Conservation (phyloP, 2,888 invertebrate genomes). For the Leptarthrus brevirostris region DNA sequence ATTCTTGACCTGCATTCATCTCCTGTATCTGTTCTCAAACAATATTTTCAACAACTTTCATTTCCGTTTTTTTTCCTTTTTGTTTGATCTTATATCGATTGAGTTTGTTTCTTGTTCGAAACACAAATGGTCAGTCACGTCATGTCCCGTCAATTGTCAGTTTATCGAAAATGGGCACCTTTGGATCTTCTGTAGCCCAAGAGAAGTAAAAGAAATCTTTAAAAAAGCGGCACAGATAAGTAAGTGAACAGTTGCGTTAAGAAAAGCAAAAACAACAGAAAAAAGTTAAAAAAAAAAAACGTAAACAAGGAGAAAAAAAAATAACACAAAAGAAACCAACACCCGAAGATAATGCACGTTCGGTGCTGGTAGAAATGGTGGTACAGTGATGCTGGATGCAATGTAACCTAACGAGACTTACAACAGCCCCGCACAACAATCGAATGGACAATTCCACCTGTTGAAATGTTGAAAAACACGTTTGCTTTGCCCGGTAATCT, state of each 20-base stretch:
- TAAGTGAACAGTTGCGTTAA: too few relatives aligned
- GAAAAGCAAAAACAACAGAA: too few relatives aligned
- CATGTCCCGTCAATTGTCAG: not conserved
- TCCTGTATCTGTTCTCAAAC: not conserved
- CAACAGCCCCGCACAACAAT: conserved; percentile 26
- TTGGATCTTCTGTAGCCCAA: too few relatives aligned
- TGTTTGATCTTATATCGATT: not conserved
- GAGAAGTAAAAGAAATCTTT: too few relatives aligned
- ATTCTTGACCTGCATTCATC: too few relatives aligned
- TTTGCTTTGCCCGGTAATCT: conserved; percentile 13
- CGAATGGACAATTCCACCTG: conserved; percentile 45
- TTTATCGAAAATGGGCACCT: not conserved
- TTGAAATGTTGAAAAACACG: conserved; percentile 49
- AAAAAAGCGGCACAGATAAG: too few relatives aligned
- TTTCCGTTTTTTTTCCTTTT: not conserved
- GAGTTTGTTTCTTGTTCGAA: not conserved
- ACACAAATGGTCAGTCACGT: not conserved
- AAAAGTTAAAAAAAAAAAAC: too few relatives aligned
- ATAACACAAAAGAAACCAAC: too few relatives aligned
- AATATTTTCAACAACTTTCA: not conserved
- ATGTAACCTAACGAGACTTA: conserved; percentile 6
- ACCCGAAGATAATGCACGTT: too few relatives aligned
- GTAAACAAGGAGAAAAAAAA: too few relatives aligned
- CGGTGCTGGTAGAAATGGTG: too few relatives aligned
- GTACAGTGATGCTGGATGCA: too few relatives aligned